A percentile compares a stretch with the other conserved stretches of the same genome.
phyloP scores from a whole-genome alignment of 1,140 invertebrate genomes.

The Ceratina calcarata region DNA sequence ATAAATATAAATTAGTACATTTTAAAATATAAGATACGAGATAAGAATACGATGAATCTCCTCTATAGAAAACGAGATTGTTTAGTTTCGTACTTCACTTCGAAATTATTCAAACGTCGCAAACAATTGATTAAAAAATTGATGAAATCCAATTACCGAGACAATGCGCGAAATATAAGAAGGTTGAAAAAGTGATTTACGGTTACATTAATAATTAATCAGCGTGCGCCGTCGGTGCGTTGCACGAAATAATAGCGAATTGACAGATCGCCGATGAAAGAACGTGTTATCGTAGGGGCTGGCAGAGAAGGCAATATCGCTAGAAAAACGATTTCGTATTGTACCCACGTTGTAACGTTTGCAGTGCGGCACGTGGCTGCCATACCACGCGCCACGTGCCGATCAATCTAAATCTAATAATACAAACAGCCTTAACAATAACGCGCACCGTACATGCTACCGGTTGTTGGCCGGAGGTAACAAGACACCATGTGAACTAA shows the following conservation, averaged over 20 bases:
- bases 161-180: background rate
- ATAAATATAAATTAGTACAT: no score
- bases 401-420: conserved; percentile 79
- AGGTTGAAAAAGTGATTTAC: background rate
- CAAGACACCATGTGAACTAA: conserved; percentile 79
- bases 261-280: conserved; percentile 39
- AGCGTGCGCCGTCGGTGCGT: background rate
- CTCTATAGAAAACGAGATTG: no score
- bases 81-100: background rate
- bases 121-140: background rate
- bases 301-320: conserved; percentile 46
- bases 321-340: conserved; percentile 64
- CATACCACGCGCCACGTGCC: conserved; percentile 66
- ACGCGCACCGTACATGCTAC: conserved; percentile 51
- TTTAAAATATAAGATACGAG: no score
- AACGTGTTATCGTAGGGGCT: conserved; percentile 47
- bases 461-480: conserved; percentile 68
- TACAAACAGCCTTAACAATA: conserved; percentile 75
- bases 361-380: conserved; percentile 68
- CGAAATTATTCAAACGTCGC: background rate
- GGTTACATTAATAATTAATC: conserved; percentile 17
- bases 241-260: conserved; percentile 5
- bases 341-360: conserved; percentile 68
- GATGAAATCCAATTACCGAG: background rate
- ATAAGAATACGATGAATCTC: no score